These are phyloP conservation scores for Callaeas wilsoni DNA, from an alignment of 2,113 vertebrate species.

Conservation along the genomic window DNA sequence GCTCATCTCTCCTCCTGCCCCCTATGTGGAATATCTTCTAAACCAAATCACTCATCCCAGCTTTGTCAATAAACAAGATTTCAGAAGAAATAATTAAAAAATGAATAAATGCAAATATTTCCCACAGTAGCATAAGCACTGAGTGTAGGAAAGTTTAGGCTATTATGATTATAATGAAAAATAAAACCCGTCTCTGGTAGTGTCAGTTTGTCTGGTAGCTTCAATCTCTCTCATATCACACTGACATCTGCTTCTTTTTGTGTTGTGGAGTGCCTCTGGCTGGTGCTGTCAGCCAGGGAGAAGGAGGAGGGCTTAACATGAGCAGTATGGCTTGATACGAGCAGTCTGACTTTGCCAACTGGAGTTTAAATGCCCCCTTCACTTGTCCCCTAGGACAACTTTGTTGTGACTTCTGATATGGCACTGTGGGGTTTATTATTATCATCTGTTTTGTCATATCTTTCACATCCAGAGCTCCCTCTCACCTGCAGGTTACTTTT, in stretches of 20 bases:
- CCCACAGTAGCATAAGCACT: neutral
- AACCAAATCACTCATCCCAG: neutral
- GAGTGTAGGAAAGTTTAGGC: neutral
- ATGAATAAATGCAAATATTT: neutral
- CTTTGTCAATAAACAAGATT: neutral
- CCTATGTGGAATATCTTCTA: neutral
- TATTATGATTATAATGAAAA: neutral
- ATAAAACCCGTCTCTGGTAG: neutral
- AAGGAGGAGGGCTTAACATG: neutral
- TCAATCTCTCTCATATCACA: neutral
- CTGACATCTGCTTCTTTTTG: neutral
- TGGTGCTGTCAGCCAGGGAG: neutral
- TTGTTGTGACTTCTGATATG: neutral
- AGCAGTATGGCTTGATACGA: neutral
- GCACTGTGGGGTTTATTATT: neutral
- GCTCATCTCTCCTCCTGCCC: neutral
- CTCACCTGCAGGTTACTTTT: neutral
- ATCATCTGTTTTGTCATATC: neutral
- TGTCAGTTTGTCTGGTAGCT: neutral
- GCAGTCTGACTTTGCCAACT: neutral
- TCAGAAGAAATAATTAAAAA: neutral
- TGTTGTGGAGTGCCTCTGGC: neutral
- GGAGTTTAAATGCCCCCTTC: neutral
- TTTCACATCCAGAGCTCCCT: neutral
- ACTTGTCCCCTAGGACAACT: neutral